Base-by-base conservation (phyloP, 2,797 vertebrate genomes). In the Microcaecilia unicolor region DNA sequence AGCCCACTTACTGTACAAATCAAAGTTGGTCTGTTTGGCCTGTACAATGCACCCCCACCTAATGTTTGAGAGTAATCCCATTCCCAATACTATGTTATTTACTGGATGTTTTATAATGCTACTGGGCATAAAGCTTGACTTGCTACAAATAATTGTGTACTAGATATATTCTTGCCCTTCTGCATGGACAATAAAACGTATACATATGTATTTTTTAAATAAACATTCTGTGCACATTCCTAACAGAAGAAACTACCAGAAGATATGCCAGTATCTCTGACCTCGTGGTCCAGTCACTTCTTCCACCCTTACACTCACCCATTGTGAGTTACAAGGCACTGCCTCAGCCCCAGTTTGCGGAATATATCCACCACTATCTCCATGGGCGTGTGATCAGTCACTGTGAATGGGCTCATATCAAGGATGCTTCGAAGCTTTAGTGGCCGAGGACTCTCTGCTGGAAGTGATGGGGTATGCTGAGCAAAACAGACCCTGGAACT, bases 361-460 rank as follows among this genome's bases (percentile, higher is more conserved):
- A 99, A 99, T 65, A 99, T 98, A 73, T 99, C 96, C 71, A 99
- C 95, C 71, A 99, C 96, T 8, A 98, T 98, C 80, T 98, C 96
- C 96, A 99, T 99, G 14, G 96, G 96, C 1, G 95, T 99, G 78
- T 99, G 96, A 77, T 99, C 96, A 3, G 95, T 98, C 71, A 99
- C 93, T 5, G 96, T 99, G 72, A 99, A 99, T 31, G 96, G 96
- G 67, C 95, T 98, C 93, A 99, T 97, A 64, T 99, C 95, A 43
- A 99, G 86, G 58, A 99, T 98, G 76, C 90, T 93, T 73, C 96
- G 84, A 10, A 99, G 88, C 48, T 98, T 98, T 61, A 99, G 60
- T 7, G 95, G 94, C 5, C 94, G 87, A 7, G 95, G 95, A 51
- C 93, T 97, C 80, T 99, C 94, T 4, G 94, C 94, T 1, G 95